Evolutionary conservation across 2,888 invertebrate species (phyloP).

Genomic region (Lasioglossum zephyrum): DNA sequence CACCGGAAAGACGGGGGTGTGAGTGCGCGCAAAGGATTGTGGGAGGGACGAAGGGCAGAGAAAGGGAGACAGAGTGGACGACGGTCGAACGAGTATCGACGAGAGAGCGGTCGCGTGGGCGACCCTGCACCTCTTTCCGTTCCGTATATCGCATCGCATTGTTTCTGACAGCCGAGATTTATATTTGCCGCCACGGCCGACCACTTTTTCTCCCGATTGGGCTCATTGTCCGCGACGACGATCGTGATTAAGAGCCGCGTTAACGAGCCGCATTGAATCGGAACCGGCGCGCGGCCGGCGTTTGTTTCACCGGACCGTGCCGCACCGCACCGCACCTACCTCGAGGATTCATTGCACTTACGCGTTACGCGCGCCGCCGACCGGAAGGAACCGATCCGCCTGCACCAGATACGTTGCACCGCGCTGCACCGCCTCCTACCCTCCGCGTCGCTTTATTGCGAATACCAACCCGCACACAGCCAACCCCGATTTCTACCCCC

Average conservation of each 20-base stretch:
- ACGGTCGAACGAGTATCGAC: slow-evolving; percentile 64
- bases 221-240: slow-evolving; percentile 75
- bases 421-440: background rate
- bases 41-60: background rate
- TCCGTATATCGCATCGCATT: slow-evolving; percentile 73
- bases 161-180: slow-evolving; percentile 78
- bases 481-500: background rate
- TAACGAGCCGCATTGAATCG: slow-evolving; percentile 78
- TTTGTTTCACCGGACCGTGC: slow-evolving; percentile 58
- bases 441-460: background rate
- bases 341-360: slow-evolving; percentile 65
- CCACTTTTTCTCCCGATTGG: slow-evolving; percentile 77
- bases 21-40: background rate
- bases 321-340: background rate
- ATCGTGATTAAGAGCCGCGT: slow-evolving; percentile 78
- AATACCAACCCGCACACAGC: background rate
- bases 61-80: slow-evolving; percentile 11
- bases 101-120: slow-evolving; percentile 73
- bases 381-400: slow-evolving; percentile 54
- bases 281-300: slow-evolving; percentile 62
- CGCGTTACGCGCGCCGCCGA: slow-evolving; percentile 58
- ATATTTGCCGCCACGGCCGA: slow-evolving; percentile 72
- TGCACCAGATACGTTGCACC: slow-evolving; percentile 4
- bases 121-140: slow-evolving; percentile 68
- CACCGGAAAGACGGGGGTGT: slow-evolving; percentile 24